A percentile compares a stretch with the other conserved stretches of the same genome.
Conservation (phyloP, 2,888 invertebrate genomes). For the Penaeus monodon region DNA sequence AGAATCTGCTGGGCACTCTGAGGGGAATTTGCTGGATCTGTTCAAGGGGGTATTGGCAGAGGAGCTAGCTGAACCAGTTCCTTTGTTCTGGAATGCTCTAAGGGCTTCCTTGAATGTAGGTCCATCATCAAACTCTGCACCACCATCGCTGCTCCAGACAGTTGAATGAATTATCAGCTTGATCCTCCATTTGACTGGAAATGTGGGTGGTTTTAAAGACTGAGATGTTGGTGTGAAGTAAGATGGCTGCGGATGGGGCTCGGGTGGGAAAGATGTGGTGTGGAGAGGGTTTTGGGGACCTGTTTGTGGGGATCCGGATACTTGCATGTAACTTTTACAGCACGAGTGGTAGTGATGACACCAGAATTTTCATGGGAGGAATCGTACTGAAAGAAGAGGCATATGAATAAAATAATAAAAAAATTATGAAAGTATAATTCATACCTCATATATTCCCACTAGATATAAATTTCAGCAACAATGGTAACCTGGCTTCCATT, state of each 20-base stretch:
- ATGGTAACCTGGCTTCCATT: too few relatives aligned
- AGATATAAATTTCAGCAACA: not conserved
- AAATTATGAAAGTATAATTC: not conserved
- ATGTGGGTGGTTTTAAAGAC: not conserved
- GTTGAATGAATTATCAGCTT: conserved; percentile 20
- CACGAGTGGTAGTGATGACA: conserved; percentile 51
- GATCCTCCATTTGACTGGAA: conserved; percentile 36
- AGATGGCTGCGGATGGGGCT: conserved; percentile 28
- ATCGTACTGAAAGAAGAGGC: conserved; percentile 52
- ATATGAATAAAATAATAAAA: not conserved
- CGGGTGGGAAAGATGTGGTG: conserved; percentile 38
- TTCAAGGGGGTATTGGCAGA: conserved; percentile 31
- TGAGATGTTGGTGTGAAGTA: conserved; percentile 18
- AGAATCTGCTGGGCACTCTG: conserved; percentile 54
- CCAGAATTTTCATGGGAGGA: conserved; percentile 63
- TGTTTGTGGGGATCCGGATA: conserved; percentile 22
- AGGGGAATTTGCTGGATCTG: conserved; percentile 28
- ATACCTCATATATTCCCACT: not conserved
- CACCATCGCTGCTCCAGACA: conserved; percentile 30
- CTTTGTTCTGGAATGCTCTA: conserved; percentile 62
- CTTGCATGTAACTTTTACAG: conserved; percentile 51
- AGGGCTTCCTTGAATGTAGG: conserved; percentile 66
- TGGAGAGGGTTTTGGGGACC: conserved; percentile 31
- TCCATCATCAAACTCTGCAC: conserved; percentile 63
- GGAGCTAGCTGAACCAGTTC: conserved; percentile 30